A percentile compares a stretch with the other conserved stretches of the same genome.
Conservation (phyloP, 2,888 invertebrate species). For the Drosophila ustulata region DNA sequence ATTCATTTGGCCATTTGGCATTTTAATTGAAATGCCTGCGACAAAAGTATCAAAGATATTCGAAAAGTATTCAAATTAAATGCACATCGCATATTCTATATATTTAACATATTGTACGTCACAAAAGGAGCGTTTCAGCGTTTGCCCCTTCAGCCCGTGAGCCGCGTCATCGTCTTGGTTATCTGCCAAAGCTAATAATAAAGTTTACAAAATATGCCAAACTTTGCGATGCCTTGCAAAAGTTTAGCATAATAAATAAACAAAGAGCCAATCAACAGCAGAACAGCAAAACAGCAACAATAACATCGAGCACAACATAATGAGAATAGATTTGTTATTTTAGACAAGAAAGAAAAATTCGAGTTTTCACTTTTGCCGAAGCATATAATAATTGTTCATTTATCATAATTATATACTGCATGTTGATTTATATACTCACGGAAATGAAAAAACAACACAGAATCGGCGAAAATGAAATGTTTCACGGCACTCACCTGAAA, state of each 20-base stretch:
- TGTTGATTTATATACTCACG: slow-evolving; percentile 68
- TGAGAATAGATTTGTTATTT: slow-evolving; percentile 73
- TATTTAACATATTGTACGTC: not conserved
- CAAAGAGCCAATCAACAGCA: slow-evolving; percentile 60
- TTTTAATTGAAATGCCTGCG: slow-evolving; percentile 74
- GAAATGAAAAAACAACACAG: slow-evolving; percentile 7
- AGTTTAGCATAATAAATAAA: slow-evolving; percentile 77
- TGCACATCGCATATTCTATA: slow-evolving; percentile 41
- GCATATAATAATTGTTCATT: slow-evolving; percentile 49
- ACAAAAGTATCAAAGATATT: slow-evolving; percentile 49
- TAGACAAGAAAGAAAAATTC: slow-evolving; percentile 48
- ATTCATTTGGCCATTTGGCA: slow-evolving; percentile 38
- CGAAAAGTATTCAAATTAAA: slow-evolving; percentile 67
- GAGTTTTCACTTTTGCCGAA: slow-evolving; percentile 54
- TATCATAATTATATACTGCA: slow-evolving; percentile 65
- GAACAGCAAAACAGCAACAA: slow-evolving; percentile 36
- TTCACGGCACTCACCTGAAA: slow-evolving; percentile 65
- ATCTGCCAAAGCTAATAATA: slow-evolving; percentile 76
- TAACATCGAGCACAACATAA: slow-evolving; percentile 51
- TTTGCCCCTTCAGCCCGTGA: not conserved
- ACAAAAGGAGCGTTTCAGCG: not conserved
- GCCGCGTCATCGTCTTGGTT: slow-evolving; percentile 15
- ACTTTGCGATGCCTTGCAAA: slow-evolving; percentile 66
- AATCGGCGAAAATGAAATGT: not conserved
- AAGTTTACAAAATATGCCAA: slow-evolving; percentile 82